phyloP scores from a whole-genome alignment of 2,888 invertebrate species.

The Smittia sp. region DNA sequence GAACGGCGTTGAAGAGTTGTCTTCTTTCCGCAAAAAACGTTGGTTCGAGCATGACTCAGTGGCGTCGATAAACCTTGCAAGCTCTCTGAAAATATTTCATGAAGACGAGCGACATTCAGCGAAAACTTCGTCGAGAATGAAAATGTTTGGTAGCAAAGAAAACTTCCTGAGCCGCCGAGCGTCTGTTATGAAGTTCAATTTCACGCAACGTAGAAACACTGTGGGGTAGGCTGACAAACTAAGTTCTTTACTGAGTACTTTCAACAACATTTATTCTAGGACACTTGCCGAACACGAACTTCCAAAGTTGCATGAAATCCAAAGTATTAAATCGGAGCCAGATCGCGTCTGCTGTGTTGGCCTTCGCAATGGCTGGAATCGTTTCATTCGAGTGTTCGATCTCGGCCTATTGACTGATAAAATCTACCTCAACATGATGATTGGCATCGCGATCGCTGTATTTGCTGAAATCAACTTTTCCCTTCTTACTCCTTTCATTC shows the following conservation, averaged over 20 bases:
- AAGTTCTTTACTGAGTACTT: background rate
- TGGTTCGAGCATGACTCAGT: constrained; percentile 59
- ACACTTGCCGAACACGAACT: constrained; percentile 15
- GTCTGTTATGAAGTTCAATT: constrained; percentile 6
- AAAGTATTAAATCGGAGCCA: background rate
- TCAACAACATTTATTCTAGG: background rate
- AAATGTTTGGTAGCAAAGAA: constrained; percentile 11
- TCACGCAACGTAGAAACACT: constrained; percentile 33
- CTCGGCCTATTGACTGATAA: constrained; percentile 65
- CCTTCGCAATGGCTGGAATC: background rate
- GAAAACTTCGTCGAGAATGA: constrained; percentile 9
- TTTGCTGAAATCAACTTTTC: constrained; percentile 71
- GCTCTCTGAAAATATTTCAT: constrained; percentile 62
- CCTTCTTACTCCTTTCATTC: constrained; percentile 63
- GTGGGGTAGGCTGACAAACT: constrained; percentile 7
- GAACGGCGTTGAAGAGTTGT: background rate
- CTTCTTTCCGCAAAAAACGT: constrained; percentile 6
- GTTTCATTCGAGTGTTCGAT: constrained; percentile 57
- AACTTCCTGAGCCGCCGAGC: constrained; percentile 18
- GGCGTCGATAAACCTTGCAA: constrained; percentile 59
- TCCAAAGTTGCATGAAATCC: background rate
- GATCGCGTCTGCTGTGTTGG: background rate
- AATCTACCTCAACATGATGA: constrained; percentile 64
- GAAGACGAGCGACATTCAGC: constrained; percentile 44
- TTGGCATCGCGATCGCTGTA: constrained; percentile 66